phyloP scores from a whole-genome alignment of 2,113 vertebrate species.

The Eptesicus fuscus region DNA sequence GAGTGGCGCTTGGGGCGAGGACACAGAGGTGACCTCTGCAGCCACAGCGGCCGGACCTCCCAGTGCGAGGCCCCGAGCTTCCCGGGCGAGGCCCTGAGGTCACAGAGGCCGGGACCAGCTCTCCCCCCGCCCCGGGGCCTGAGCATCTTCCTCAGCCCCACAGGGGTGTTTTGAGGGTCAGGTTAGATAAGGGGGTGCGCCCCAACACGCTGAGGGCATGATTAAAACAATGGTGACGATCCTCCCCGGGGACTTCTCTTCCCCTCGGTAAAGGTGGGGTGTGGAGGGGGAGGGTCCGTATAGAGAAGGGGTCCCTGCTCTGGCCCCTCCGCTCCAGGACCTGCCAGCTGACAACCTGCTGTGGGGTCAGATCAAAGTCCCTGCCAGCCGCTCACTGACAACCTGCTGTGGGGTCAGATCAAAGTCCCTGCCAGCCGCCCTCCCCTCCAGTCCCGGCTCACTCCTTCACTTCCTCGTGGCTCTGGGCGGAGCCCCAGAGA shows the following conservation, averaged over 20 bases:
- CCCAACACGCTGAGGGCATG: rapidly evolving
- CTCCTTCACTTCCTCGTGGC: background rate
- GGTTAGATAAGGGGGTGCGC: background rate
- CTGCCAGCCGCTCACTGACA: no score
- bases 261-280: rapidly evolving
- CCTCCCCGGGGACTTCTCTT: background rate
- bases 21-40: rapidly evolving
- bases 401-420: background rate
- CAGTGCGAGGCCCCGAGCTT: rapidly evolving
- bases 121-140: rapidly evolving
- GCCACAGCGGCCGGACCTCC: rapidly evolving
- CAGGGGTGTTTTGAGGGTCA: rapidly evolving
- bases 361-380: background rate
- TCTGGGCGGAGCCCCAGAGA: background rate
- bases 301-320: no score
- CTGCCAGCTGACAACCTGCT: rapidly evolving
- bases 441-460: background rate
- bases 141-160: rapidly evolving
- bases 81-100: background rate
- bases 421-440: rapidly evolving
- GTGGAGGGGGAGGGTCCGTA: background rate
- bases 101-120: background rate
- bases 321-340: no score
- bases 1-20: rapidly evolving
- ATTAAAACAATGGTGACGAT: rapidly evolving